phyloP scores from a whole-genome alignment of 2,797 vertebrate genomes.

The Channallabes apus region DNA sequence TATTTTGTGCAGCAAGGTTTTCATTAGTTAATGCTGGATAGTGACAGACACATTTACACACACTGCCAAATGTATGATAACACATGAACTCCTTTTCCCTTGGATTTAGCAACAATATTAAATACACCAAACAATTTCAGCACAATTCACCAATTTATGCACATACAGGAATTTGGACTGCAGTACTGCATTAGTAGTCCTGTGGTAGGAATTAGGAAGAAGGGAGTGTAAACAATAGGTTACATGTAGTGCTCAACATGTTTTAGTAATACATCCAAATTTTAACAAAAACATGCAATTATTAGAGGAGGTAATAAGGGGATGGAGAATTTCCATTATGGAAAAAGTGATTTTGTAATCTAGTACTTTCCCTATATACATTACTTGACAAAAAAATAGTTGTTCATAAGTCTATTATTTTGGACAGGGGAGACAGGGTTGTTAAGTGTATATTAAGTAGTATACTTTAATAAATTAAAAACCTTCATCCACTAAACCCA shows the following conservation, averaged over 20 bases:
- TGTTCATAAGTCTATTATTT: background rate
- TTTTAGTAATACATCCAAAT: slow-evolving; percentile 22
- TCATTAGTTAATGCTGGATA: background rate
- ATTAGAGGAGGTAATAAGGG: background rate
- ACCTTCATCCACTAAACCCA: background rate
- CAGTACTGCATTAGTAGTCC: too few relatives aligned
- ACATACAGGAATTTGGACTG: too few relatives aligned
- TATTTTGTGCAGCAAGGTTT: background rate
- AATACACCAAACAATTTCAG: background rate
- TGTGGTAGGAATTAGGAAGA: too few relatives aligned
- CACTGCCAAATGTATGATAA: background rate
- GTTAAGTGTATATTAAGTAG: too few relatives aligned
- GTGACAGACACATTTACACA: background rate
- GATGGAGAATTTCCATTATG: background rate
- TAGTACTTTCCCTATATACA: background rate
- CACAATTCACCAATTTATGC: background rate
- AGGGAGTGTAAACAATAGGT: too few relatives aligned
- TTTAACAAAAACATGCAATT: slow-evolving; percentile 6
- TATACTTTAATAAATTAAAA: too few relatives aligned
- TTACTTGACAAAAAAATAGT: background rate
- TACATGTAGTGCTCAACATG: background rate
- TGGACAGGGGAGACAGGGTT: too few relatives aligned
- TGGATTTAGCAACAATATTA: background rate
- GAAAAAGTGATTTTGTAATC: background rate
- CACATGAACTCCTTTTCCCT: background rate